These are phyloP conservation scores for Tiliacea citrago DNA, from an alignment of 2,888 invertebrate genomes.

Conservation along the genomic window DNA sequence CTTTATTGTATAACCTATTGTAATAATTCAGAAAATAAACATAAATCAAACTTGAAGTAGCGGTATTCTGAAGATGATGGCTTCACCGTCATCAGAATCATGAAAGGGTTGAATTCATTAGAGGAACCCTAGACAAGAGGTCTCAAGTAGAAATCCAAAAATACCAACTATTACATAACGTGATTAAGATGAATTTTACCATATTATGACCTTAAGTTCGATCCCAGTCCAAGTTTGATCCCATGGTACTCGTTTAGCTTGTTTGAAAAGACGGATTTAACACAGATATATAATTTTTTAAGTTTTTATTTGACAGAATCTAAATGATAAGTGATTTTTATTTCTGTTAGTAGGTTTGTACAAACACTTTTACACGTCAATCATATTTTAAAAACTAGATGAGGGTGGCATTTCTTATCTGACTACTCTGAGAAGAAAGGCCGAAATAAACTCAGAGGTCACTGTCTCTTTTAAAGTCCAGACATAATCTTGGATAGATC, in stretches of 20 bases:
- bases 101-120: background rate
- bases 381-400: too few relatives aligned
- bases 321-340: too few relatives aligned
- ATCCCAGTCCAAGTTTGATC: background rate
- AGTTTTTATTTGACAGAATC: background rate
- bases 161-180: background rate
- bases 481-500: too few relatives aligned
- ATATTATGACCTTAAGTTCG: background rate
- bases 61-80: background rate
- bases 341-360: too few relatives aligned
- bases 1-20: background rate
- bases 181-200: background rate
- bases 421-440: too few relatives aligned
- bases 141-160: too few relatives aligned
- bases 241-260: background rate
- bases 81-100: background rate
- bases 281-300: background rate
- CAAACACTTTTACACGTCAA: too few relatives aligned
- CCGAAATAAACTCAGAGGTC: too few relatives aligned
- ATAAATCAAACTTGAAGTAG: background rate
- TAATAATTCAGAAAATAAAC: background rate
- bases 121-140: background rate
- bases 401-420: too few relatives aligned
- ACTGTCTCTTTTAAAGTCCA: too few relatives aligned
- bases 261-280: background rate